Conservation (phyloP, 2,797 vertebrate species). For the Anabas testudineus region DNA sequence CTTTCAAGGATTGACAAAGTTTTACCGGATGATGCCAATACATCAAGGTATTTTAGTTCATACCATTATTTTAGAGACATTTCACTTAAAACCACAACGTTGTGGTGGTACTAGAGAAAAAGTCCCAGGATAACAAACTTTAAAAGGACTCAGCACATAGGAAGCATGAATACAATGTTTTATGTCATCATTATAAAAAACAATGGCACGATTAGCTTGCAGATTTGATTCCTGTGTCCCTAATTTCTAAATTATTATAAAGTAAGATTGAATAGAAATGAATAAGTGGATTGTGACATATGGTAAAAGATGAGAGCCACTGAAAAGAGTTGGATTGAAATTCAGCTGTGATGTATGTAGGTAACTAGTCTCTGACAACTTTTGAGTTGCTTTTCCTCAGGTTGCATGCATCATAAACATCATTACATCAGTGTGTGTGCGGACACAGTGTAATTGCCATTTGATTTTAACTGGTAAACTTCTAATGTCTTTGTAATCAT, state of each 20-base stretch:
- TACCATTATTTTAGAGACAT: neutral
- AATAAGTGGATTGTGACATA: neutral
- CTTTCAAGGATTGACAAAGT: neutral
- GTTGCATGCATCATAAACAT: neutral
- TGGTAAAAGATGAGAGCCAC: neutral
- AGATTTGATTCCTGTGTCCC: neutral
- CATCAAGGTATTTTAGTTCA: neutral
- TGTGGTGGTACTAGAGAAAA: neutral
- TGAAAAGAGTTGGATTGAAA: neutral
- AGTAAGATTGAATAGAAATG: neutral
- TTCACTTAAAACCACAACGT: neutral
- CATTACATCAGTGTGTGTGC: neutral
- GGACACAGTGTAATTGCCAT: neutral
- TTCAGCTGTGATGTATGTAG: too few relatives aligned
- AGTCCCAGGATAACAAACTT: neutral
- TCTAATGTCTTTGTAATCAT: conserved; percentile 18
- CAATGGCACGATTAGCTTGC: too few relatives aligned
- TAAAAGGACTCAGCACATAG: neutral
- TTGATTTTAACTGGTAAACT: conserved; percentile 12
- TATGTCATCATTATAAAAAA: neutral
- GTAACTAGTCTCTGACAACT: neutral
- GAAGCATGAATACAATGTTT: neutral
- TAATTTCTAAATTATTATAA: neutral
- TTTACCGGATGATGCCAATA: neutral
- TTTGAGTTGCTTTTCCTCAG: neutral